Evolutionary conservation across 2,113 vertebrate species (phyloP).

Genomic region (Rhinoderma darwinii): DNA sequence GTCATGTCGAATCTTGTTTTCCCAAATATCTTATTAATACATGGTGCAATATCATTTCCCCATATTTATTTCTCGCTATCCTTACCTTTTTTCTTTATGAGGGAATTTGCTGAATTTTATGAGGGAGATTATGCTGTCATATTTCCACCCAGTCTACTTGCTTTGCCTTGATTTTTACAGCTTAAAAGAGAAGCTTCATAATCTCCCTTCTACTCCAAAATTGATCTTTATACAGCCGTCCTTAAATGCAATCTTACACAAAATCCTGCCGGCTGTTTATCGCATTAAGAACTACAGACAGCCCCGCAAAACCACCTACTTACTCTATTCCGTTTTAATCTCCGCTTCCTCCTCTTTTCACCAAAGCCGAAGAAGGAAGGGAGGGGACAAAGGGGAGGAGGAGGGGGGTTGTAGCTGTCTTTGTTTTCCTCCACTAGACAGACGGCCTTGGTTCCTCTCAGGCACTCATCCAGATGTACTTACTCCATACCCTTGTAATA

Average conservation of each 20-base stretch:
- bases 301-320: constrained; percentile 79
- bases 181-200: constrained; percentile 66
- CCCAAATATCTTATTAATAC: constrained; percentile 51
- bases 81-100: constrained; percentile 2
- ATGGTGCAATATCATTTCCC: constrained; percentile 53
- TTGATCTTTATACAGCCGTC: constrained; percentile 63
- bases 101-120: constrained; percentile 41
- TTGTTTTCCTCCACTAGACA: constrained; percentile 83
- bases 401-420: constrained; percentile 78
- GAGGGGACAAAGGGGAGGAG: constrained; percentile 61
- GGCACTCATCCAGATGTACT: constrained; percentile 80
- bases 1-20: constrained; percentile 54
- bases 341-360: constrained; percentile 62
- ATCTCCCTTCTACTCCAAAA: background rate
- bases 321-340: constrained; percentile 78
- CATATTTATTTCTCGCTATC: constrained; percentile 7
- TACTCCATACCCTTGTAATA: constrained; percentile 79
- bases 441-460: constrained; percentile 78
- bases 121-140: constrained; percentile 66
- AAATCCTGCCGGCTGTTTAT: constrained; percentile 80
- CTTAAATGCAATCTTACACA: constrained; percentile 76
- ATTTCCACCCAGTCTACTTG: constrained; percentile 59
- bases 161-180: constrained; percentile 63
- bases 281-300: constrained; percentile 82
- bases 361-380: constrained; percentile 2